These are phyloP conservation scores for Parauchenoglanis punctatus DNA, from an alignment of 2,797 vertebrate genomes.

Conservation along the genomic window DNA sequence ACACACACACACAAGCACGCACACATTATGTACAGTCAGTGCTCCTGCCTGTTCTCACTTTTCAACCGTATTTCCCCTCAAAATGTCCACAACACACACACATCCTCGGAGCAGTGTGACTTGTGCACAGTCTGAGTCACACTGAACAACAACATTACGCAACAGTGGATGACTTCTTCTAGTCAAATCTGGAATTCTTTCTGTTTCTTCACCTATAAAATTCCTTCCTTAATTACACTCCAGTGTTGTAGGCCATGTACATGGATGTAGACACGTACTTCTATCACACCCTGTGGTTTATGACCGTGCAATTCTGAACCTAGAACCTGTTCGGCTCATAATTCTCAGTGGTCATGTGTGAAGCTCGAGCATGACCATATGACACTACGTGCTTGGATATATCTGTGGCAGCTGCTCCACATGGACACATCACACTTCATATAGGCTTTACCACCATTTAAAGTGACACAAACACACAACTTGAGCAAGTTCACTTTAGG, in stretches of 20 bases:
- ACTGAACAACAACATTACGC: conserved; percentile 5
- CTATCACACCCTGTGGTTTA: not conserved
- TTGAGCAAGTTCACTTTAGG: not conserved
- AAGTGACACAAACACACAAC: conserved; percentile 9
- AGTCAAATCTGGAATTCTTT: not conserved
- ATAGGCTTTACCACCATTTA: not conserved
- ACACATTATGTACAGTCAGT: not conserved
- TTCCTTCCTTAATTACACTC: not conserved
- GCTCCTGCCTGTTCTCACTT: not conserved
- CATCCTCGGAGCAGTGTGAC: not conserved
- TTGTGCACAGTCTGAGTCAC: conserved; percentile 22
- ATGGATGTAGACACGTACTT: not conserved
- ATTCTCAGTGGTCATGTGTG: conserved; percentile 10
- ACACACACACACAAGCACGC: not conserved
- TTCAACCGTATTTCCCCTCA: conserved; percentile 1
- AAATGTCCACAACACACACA: not conserved
- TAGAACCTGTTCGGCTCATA: not conserved
- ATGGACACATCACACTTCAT: not conserved
- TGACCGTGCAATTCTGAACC: not conserved
- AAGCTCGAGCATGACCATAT: not conserved
- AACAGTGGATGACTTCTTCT: not conserved
- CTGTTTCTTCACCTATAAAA: not conserved
- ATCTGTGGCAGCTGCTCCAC: conserved; percentile 4
- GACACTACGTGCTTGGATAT: conserved; percentile 8
- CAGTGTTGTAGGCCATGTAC: not conserved